A percentile compares a stretch with the other conserved stretches of the same genome.
These are phyloP conservation scores for Anthopleura sola DNA, from an alignment of 64 coral and sea anemone genomes.

Conservation along the genomic window DNA sequence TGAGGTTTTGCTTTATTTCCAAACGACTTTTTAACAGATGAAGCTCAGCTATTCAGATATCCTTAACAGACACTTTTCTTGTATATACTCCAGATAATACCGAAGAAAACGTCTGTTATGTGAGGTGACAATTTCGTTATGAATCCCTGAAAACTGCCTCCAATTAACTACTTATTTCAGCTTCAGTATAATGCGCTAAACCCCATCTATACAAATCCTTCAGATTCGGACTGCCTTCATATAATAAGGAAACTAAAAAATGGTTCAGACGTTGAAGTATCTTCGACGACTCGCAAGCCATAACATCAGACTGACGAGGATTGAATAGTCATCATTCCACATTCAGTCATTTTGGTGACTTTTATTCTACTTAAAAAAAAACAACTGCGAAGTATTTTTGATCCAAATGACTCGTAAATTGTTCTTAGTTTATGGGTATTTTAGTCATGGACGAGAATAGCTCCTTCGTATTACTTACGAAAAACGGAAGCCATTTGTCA, in stretches of 20 bases:
- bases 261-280: background rate
- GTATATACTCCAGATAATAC: background rate
- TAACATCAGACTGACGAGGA: background rate
- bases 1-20: background rate
- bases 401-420: background rate
- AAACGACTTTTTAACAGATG: background rate
- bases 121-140: slow-evolving; percentile 4
- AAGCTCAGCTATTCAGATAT: background rate
- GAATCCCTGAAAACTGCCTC: background rate
- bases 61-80: background rate
- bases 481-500: background rate
- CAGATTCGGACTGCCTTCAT: background rate
- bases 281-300: background rate
- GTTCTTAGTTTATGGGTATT: background rate
- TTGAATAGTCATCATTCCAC: background rate
- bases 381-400: background rate
- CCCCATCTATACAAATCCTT: background rate
- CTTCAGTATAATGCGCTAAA: background rate
- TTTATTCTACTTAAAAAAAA: background rate
- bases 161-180: background rate
- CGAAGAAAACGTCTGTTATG: background rate
- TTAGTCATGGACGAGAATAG: background rate
- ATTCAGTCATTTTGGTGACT: background rate
- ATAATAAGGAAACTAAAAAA: background rate
- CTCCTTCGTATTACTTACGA: background rate